A percentile compares a stretch with the other conserved stretches of the same genome.
Conservation (phyloP, 2,797 vertebrate genomes). For the Etheostoma perlongum region DNA sequence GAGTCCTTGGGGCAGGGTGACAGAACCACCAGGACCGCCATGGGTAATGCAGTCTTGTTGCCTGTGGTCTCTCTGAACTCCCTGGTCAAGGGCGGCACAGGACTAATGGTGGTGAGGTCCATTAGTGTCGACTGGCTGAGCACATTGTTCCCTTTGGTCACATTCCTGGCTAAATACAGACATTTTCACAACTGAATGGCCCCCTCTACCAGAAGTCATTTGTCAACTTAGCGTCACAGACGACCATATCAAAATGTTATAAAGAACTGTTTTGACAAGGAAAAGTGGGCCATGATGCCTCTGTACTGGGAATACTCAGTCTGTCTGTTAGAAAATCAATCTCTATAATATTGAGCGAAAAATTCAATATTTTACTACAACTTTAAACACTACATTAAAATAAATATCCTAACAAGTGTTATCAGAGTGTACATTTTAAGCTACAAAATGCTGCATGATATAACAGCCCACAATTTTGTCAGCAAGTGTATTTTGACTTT, state of each 20-base stretch:
- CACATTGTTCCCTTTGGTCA: conserved; percentile 82
- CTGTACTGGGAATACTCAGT: not conserved
- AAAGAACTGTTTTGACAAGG: conserved; percentile 33
- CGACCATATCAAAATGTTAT: conserved; percentile 49
- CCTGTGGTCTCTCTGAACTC: conserved; percentile 57
- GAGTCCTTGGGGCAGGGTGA: conserved; percentile 26
- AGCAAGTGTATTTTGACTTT: conserved; percentile 6
- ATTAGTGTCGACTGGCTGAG: conserved; percentile 82
- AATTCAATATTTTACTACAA: not conserved
- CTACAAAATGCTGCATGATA: not conserved
- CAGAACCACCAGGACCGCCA: conserved; percentile 42
- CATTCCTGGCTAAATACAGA: conserved; percentile 82
- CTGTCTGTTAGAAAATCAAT: conserved; percentile 6
- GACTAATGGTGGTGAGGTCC: conserved; percentile 78
- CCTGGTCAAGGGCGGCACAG: conserved; percentile 76
- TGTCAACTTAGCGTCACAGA: conserved; percentile 62
- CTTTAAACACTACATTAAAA: not conserved
- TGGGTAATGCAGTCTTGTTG: conserved; percentile 65
- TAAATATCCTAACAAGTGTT: conserved; percentile 8
- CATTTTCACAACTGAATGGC: conserved; percentile 71
- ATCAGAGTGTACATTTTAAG: not conserved
- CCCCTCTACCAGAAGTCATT: conserved; percentile 71
- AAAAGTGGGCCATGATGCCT: conserved; percentile 19
- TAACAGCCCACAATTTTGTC: conserved; percentile 6
- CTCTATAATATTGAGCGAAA: not conserved